phyloP scores from a whole-genome alignment of 2,888 invertebrate species.

The Diabrotica balteata region DNA sequence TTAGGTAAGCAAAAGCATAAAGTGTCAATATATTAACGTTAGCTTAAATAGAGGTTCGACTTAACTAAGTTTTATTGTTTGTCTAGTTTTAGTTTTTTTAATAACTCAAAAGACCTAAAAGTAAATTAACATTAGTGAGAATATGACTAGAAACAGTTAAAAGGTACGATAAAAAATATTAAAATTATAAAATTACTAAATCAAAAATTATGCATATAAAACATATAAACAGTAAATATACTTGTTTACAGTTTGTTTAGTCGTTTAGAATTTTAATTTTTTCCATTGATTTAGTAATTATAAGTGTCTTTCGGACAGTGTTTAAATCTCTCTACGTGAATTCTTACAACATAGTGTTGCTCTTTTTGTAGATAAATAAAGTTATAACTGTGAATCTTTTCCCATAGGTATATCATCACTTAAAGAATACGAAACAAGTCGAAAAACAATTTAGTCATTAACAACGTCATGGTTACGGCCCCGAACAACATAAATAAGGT shows the following conservation, averaged over 20 bases:
- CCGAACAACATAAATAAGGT: too few relatives aligned
- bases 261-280: background rate
- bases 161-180: constrained; percentile 18
- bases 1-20: too few relatives aligned
- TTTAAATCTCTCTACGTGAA: background rate
- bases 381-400: too few relatives aligned
- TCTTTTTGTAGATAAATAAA: too few relatives aligned
- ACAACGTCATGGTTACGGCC: too few relatives aligned
- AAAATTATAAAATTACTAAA: constrained; percentile 7
- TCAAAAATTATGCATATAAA: background rate
- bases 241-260: too few relatives aligned
- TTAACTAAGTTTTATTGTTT: background rate
- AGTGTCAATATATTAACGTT: too few relatives aligned
- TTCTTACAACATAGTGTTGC: too few relatives aligned
- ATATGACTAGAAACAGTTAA: constrained; percentile 43
- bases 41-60: too few relatives aligned
- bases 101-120: constrained; percentile 10
- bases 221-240: background rate
- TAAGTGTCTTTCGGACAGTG: background rate
- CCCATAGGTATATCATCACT: too few relatives aligned
- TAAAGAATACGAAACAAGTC: too few relatives aligned
- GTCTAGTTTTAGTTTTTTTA: background rate
- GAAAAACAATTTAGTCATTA: too few relatives aligned
- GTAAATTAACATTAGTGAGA: constrained; percentile 22
- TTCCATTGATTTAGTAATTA: background rate